Conservation (phyloP, 2,888 invertebrate genomes). For the Cancer borealis region DNA sequence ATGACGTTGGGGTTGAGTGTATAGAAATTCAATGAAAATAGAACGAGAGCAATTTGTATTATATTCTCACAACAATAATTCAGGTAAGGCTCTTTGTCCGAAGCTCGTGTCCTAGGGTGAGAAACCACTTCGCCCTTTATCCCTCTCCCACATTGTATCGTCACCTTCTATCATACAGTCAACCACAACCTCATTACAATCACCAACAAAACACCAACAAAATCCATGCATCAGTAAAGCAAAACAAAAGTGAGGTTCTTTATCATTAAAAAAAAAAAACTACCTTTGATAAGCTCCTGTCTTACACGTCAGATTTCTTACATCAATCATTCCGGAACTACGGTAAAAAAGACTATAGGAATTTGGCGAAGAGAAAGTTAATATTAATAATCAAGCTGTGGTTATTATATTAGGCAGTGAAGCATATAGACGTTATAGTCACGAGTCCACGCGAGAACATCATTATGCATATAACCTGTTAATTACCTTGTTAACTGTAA, state of each 20-base stretch:
- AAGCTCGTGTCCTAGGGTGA: background rate
- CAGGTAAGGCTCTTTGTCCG: slow-evolving; percentile 41
- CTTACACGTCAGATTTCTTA: background rate
- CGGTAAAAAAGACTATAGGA: background rate
- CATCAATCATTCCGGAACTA: background rate
- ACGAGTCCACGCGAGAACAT: background rate
- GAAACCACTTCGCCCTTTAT: background rate
- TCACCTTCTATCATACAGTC: background rate
- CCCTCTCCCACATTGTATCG: background rate
- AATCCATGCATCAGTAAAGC: background rate
- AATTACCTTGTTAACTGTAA: background rate
- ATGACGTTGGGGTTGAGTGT: slow-evolving; percentile 26
- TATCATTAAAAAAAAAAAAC: background rate
- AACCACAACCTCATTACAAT: background rate
- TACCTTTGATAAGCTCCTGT: background rate
- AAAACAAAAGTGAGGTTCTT: background rate
- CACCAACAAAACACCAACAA: background rate
- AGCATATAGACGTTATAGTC: background rate
- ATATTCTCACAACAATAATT: slow-evolving; percentile 40
- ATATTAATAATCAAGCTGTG: background rate
- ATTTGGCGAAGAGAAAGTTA: background rate
- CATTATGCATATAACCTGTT: background rate
- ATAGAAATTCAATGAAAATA: slow-evolving; percentile 29
- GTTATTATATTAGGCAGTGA: background rate
- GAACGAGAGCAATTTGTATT: slow-evolving; percentile 30